These are phyloP conservation scores for Channa striata DNA, from an alignment of 2,797 vertebrate species.

Conservation along the genomic window DNA sequence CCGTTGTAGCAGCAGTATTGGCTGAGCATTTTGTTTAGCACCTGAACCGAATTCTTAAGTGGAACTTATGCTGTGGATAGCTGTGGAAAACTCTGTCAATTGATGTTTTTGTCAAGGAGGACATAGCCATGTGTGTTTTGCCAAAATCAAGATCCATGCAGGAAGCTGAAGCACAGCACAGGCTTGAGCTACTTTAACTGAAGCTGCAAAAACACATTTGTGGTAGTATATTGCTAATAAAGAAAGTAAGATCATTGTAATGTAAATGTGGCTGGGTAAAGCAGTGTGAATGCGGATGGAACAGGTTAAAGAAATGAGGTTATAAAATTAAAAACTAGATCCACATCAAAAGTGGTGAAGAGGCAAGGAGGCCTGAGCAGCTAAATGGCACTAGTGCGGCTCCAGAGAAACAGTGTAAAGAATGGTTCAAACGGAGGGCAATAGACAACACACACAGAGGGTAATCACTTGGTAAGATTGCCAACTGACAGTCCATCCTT, in stretches of 20 bases:
- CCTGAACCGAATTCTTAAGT: not conserved
- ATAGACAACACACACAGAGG: slow-evolving; percentile 17
- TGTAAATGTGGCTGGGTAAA: too few relatives aligned
- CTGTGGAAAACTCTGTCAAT: too few relatives aligned
- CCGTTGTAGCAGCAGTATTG: not conserved
- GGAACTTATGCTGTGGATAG: not conserved
- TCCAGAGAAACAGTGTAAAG: not conserved
- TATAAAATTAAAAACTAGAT: not conserved
- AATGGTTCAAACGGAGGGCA: not conserved
- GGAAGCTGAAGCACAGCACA: not conserved
- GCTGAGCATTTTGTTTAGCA: not conserved
- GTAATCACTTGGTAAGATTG: slow-evolving; percentile 39
- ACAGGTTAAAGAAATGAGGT: not conserved
- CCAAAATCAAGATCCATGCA: not conserved
- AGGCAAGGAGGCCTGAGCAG: not conserved
- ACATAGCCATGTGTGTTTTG: too few relatives aligned
- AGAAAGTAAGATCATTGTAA: not conserved
- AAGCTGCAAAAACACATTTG: not conserved
- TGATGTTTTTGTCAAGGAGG: too few relatives aligned
- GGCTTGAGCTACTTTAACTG: not conserved
- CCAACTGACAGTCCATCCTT: slow-evolving; percentile 25
- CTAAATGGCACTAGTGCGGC: not conserved
- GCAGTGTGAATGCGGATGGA: not conserved
- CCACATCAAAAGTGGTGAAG: too few relatives aligned
- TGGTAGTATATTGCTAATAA: not conserved